Percentiles rank a stretch among this genome's conserved stretches.
Conservation (phyloP, 2,113 vertebrate species). For the Mesoclemmys tuberculata region DNA sequence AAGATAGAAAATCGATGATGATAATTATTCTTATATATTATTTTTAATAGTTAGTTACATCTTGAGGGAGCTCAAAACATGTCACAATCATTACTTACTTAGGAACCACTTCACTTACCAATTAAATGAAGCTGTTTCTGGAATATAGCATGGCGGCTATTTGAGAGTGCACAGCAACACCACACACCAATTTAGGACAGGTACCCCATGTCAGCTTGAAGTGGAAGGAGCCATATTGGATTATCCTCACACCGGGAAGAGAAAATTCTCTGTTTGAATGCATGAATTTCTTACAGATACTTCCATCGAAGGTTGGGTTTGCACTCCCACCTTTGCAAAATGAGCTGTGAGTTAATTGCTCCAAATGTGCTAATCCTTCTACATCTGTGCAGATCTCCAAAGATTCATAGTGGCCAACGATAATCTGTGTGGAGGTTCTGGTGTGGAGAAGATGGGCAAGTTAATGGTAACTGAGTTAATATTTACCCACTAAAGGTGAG, state of each 20-base stretch:
- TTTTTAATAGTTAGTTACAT: neutral
- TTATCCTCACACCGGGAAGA: neutral
- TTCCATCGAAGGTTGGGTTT: no score
- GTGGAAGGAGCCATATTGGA: no score
- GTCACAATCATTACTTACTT: neutral
- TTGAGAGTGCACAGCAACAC: neutral
- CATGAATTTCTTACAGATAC: no score
- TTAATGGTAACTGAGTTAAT: neutral
- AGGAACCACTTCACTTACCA: neutral
- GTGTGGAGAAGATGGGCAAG: neutral
- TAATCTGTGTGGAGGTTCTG: neutral
- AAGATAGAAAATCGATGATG: neutral
- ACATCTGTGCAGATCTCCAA: neutral
- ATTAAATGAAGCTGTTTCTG: neutral
- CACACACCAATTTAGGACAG: neutral
- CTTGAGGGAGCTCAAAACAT: neutral
- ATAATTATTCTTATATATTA: neutral
- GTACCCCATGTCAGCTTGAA: neutral
- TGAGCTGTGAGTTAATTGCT: neutral
- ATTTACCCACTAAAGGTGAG: neutral
- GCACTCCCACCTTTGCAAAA: rapidly evolving
- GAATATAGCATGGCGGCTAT: neutral
- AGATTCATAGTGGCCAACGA: neutral
- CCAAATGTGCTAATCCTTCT: neutral
- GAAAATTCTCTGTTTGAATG: neutral